Evolutionary conservation across 2,888 invertebrate genomes (phyloP).

Genomic region (Erebia palarica): DNA sequence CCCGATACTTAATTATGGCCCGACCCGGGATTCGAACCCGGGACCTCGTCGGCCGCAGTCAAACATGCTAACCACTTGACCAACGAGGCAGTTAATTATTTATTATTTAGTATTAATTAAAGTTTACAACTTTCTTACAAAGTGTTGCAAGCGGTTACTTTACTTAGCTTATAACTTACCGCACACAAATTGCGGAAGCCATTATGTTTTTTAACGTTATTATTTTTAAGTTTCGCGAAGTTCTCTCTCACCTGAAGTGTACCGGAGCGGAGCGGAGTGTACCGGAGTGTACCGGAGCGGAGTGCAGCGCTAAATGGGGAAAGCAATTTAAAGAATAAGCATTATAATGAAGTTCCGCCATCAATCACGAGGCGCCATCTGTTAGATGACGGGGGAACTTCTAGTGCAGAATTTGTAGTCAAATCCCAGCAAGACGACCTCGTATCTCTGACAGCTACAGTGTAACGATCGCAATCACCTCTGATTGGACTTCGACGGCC

Average conservation of each 20-base stretch:
- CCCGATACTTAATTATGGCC: too few species aligned
- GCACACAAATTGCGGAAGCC: not conserved
- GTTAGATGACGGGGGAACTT: conserved; percentile 51
- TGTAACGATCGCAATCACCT: too few species aligned
- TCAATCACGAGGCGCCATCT: conserved; percentile 72
- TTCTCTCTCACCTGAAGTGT: conserved; percentile 32
- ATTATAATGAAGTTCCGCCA: conserved; percentile 72
- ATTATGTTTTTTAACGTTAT: conserved; percentile 13
- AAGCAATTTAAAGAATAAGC: conserved; percentile 47
- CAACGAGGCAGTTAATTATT: too few species aligned
- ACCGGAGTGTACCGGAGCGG: not conserved
- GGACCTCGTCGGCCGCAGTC: too few species aligned
- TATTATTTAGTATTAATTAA: too few species aligned
- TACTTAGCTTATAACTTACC: not conserved
- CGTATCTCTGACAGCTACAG: too few species aligned
- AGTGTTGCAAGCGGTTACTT: not conserved
- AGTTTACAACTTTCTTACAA: not conserved
- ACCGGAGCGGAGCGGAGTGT: not conserved
- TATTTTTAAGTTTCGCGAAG: conserved; percentile 12
- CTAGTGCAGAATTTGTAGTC: conserved; percentile 48
- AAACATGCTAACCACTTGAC: too few species aligned
- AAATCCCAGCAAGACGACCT: too few species aligned
- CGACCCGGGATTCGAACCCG: too few species aligned
- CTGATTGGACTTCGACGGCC: too few species aligned
- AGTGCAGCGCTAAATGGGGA: conserved; percentile 32